These are phyloP conservation scores for Aricia agestis DNA, from an alignment of 1,140 invertebrate genomes.

Conservation along the genomic window DNA sequence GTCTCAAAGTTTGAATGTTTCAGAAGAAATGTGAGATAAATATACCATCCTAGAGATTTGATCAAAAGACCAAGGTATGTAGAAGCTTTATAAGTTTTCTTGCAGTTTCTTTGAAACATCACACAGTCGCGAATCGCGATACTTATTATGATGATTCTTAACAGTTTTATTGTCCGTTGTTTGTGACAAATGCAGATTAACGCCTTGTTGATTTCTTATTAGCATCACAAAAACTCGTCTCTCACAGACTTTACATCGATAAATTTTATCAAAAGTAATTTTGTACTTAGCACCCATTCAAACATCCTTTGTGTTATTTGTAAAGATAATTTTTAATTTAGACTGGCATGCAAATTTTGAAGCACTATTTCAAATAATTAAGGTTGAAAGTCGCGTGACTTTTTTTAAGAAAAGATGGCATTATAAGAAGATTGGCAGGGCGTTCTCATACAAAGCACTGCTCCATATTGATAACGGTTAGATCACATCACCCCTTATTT, in stretches of 20 bases:
- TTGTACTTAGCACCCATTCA: conserved; percentile 13
- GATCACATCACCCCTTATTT: conserved; percentile 49
- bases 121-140: no score
- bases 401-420: conserved; percentile 26
- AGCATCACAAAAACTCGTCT: background rate
- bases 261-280: conserved; percentile 13
- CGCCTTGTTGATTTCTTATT: background rate
- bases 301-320: conserved; percentile 5
- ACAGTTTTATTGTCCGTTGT: conserved; percentile 3
- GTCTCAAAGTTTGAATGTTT: no score
- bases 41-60: background rate
- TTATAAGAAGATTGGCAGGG: conserved; percentile 49
- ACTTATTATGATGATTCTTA: background rate
- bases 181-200: background rate
- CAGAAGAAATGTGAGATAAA: no score
- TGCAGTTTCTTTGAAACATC: background rate
- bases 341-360: background rate
- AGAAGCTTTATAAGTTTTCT: background rate
- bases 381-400: conserved; percentile 16
- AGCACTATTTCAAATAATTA: background rate
- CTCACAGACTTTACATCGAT: background rate
- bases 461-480: conserved; percentile 50
- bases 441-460: conserved; percentile 45
- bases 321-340: conserved; percentile 16
- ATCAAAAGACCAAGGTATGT: background rate